Conservation (phyloP, 1,140 invertebrate genomes). For the Cheumatopsyche charites region DNA sequence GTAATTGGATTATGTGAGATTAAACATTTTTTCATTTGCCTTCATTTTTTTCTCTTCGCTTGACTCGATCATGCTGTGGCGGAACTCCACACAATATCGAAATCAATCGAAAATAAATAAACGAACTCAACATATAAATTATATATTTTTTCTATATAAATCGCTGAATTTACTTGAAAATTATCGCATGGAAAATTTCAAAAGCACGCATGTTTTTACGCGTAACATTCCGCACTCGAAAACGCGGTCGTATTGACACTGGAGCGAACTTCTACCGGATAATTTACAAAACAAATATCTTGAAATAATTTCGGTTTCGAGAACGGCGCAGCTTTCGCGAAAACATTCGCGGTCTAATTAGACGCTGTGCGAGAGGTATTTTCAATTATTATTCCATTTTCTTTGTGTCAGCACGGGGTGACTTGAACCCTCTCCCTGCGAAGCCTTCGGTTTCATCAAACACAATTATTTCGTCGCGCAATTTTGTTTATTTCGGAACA, state of each 20-base stretch:
- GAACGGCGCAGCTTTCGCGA: constrained; percentile 38
- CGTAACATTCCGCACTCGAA: background rate
- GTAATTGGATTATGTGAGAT: constrained; percentile 27
- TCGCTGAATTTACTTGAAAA: too few species aligned
- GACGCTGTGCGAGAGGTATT: constrained; percentile 45
- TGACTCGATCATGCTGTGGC: background rate
- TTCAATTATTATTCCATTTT: constrained; percentile 49
- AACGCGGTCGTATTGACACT: constrained; percentile 13
- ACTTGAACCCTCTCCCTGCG: background rate
- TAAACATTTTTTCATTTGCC: constrained; percentile 11
- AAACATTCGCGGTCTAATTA: constrained; percentile 48
- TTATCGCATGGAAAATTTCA: background rate
- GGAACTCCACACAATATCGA: too few species aligned
- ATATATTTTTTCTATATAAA: too few species aligned
- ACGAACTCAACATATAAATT: too few species aligned
- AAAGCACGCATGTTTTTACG: background rate
- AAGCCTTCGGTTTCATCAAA: constrained; percentile 37
- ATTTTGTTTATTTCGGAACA: constrained; percentile 41
- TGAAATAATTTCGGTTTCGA: constrained; percentile 47
- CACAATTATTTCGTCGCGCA: constrained; percentile 37
- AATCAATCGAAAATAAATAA: too few species aligned
- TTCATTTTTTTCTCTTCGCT: background rate
- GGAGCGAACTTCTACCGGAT: constrained; percentile 27
- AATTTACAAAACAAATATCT: constrained; percentile 49
- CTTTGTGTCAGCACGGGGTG: constrained; percentile 37